phyloP scores from a whole-genome alignment of 2,888 invertebrate species.

The Cerastis rubricosa region DNA sequence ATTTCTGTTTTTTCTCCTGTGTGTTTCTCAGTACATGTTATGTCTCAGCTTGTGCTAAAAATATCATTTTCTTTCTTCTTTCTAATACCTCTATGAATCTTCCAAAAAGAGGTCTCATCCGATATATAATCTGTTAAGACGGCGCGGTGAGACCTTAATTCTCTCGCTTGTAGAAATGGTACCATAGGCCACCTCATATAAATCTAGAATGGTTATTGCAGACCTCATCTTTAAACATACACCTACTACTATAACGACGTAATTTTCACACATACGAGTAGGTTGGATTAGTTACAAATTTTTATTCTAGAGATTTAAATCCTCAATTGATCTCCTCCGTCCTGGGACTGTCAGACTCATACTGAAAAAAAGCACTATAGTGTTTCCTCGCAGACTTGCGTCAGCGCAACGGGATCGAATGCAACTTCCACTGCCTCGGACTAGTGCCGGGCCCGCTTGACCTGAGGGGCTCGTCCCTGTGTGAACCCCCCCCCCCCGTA shows the following conservation, averaged over 20 bases:
- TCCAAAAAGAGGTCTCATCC: background rate
- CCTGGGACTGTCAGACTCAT: no score
- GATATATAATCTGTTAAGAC: background rate
- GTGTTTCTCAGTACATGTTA: background rate
- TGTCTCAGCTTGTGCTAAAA: background rate
- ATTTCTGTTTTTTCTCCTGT: background rate
- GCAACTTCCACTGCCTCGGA: background rate
- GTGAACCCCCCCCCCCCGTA: background rate
- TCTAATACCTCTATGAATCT: background rate
- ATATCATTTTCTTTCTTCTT: background rate
- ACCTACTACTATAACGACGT: background rate
- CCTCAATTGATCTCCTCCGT: background rate
- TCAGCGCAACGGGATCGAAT: background rate
- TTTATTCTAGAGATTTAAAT: background rate
- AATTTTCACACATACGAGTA: background rate
- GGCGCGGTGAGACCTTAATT: background rate
- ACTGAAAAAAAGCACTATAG: no score
- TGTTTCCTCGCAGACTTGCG: no score
- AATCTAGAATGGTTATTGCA: background rate
- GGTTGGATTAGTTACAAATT: background rate
- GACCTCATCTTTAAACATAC: background rate
- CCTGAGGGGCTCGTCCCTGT: background rate
- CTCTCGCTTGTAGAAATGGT: background rate
- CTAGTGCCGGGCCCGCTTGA: background rate
- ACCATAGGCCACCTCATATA: background rate